Conservation (phyloP, 1,140 invertebrate species). For the Zaprionus africanus region DNA sequence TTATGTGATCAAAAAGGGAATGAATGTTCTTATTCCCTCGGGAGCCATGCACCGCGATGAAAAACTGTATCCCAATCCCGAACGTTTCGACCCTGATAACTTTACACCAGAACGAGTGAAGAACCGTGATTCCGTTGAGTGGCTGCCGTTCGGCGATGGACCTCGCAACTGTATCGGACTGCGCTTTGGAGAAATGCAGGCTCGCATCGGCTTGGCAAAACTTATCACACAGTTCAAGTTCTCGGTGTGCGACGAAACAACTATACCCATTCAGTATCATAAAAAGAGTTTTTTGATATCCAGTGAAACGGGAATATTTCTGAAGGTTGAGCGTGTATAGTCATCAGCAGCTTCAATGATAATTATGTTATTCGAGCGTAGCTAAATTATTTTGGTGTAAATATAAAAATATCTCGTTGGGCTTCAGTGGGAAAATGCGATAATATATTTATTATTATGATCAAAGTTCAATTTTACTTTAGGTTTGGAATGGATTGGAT, state of each 20-base stretch:
- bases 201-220: conserved; percentile 85
- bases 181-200: conserved; percentile 88
- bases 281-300: conserved; percentile 47
- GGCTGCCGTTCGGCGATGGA: conserved; percentile 87
- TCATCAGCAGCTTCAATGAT: neutral
- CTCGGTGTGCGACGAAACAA: conserved; percentile 70
- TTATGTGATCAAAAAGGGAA: conserved; percentile 74
- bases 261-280: conserved; percentile 58
- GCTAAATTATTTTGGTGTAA: neutral
- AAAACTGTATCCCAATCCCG: conserved; percentile 86
- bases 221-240: conserved; percentile 81
- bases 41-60: conserved; percentile 83
- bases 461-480: neutral
- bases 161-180: conserved; percentile 85
- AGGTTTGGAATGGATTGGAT: neutral
- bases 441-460: neutral
- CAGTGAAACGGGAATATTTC: conserved; percentile 59
- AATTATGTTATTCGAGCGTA: neutral
- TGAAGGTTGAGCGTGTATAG: conserved; percentile 59
- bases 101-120: conserved; percentile 86
- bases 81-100: conserved; percentile 88
- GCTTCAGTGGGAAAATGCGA: neutral
- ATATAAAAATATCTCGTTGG: neutral
- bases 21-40: conserved; percentile 59
- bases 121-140: conserved; percentile 84